Percentiles rank a stretch among this genome's conserved stretches.
phyloP scores from a whole-genome alignment of 2,113 vertebrate genomes.

The Ammospiza caudacuta region DNA sequence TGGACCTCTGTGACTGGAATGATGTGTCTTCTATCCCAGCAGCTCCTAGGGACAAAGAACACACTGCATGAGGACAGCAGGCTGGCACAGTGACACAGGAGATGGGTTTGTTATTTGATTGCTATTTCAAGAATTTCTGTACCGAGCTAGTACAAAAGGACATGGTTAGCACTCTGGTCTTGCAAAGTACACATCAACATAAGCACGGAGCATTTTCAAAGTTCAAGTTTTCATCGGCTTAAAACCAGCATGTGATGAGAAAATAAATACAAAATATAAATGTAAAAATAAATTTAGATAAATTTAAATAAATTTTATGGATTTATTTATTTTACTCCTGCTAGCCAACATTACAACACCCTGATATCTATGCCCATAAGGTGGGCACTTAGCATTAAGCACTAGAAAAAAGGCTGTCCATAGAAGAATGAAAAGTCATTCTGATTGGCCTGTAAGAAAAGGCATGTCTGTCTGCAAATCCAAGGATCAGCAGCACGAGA shows the following conservation, averaged over 20 bases:
- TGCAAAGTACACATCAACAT: neutral
- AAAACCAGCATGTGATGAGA: neutral
- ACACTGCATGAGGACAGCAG: neutral
- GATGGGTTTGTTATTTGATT: neutral
- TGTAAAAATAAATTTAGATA: neutral
- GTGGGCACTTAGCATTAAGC: neutral
- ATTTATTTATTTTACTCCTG: neutral
- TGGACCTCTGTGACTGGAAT: constrained; percentile 74
- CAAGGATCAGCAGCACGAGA: neutral
- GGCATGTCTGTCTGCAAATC: neutral
- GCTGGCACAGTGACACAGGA: neutral
- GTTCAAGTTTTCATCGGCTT: neutral
- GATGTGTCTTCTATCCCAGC: constrained; percentile 73
- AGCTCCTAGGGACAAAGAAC: constrained; percentile 59
- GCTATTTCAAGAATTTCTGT: neutral
- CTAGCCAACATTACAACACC: neutral
- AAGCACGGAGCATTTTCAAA: neutral
- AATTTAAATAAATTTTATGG: neutral
- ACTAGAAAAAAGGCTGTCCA: neutral
- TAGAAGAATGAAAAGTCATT: neutral
- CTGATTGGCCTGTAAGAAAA: neutral
- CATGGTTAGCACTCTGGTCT: neutral
- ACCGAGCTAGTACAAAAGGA: neutral
- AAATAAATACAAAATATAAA: neutral
- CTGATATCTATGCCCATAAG: neutral